phyloP scores from a whole-genome alignment of 1,140 invertebrate genomes.

The Drosophila virilis region DNA sequence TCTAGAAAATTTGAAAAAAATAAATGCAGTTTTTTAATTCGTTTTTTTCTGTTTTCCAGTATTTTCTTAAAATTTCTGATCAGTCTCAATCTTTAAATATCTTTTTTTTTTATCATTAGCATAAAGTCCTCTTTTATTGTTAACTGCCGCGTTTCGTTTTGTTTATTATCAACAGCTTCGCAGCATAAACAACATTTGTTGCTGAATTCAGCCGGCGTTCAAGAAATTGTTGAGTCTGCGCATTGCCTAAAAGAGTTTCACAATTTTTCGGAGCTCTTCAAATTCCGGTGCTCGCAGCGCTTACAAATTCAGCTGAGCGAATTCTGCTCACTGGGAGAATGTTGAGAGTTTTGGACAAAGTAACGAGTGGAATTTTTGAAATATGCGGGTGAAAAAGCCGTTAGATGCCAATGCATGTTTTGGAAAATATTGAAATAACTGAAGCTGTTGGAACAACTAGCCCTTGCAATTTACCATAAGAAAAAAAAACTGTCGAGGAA shows the following conservation, averaged over 20 bases:
- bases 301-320: conserved; percentile 17
- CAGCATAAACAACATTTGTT: conserved; percentile 78
- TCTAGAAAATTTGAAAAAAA: background rate
- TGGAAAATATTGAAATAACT: background rate
- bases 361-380: conserved; percentile 63
- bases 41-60: background rate
- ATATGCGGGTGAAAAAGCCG: conserved; percentile 40
- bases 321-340: conserved; percentile 6
- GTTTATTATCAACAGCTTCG: conserved; percentile 57
- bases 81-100: too few relatives aligned
- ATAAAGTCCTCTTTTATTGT: background rate
- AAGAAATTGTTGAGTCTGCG: conserved; percentile 73
- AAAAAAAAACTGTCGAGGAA: too few relatives aligned
- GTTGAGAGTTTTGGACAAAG: conserved; percentile 27
- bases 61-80: background rate
- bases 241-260: conserved; percentile 29
- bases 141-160: conserved; percentile 35
- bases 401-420: conserved; percentile 49
- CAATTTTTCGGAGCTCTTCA: conserved; percentile 58
- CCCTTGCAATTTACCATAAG: too few relatives aligned
- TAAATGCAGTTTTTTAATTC: background rate
- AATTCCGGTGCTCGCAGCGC: conserved; percentile 58
- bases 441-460: too few relatives aligned
- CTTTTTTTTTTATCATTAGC: too few relatives aligned
- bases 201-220: conserved; percentile 68